Conservation (phyloP, 1,140 invertebrate genomes). For the Goniozus legneri region DNA sequence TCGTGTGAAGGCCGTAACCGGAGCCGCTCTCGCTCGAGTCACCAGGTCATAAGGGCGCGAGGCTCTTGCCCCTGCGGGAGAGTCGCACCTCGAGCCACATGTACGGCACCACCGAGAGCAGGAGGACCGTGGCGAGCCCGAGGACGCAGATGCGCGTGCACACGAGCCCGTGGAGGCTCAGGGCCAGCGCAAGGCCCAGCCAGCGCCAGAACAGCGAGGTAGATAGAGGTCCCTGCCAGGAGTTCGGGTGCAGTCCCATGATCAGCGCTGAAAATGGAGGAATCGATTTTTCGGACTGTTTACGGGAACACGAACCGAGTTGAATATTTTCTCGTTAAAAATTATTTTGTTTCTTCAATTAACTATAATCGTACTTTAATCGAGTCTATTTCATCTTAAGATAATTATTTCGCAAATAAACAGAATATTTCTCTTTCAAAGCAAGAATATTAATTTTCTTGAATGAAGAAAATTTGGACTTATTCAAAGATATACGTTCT, state of each 20-base stretch:
- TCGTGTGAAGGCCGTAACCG: slow-evolving; percentile 14
- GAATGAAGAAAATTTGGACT: too few relatives aligned
- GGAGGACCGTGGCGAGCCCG: slow-evolving; percentile 41
- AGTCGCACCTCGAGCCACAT: slow-evolving; percentile 48
- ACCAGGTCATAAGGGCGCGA: slow-evolving; percentile 43
- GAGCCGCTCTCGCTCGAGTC: slow-evolving; percentile 13
- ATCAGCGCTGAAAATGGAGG: slow-evolving; percentile 48
- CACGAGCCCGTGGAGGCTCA: slow-evolving; percentile 48
- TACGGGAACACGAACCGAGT: too few relatives aligned
- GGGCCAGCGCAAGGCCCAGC: slow-evolving; percentile 47
- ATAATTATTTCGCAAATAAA: too few relatives aligned
- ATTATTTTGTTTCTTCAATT: too few relatives aligned
- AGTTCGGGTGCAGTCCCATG: slow-evolving; percentile 46
- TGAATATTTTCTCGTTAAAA: too few relatives aligned
- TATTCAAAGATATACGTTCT: too few relatives aligned
- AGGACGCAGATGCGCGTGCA: slow-evolving; percentile 51
- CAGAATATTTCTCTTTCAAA: too few relatives aligned
- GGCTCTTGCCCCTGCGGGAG: slow-evolving; percentile 36
- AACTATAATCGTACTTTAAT: too few relatives aligned
- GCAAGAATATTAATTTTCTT: too few relatives aligned
- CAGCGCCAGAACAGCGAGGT: slow-evolving; percentile 53
- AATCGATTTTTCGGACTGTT: too few relatives aligned
- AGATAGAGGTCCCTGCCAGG: slow-evolving; percentile 52
- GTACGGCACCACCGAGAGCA: slow-evolving; percentile 48
- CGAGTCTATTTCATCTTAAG: too few relatives aligned